These are phyloP conservation scores for Drosophila kuntzei DNA, from an alignment of 2,888 invertebrate genomes.

Conservation along the genomic window DNA sequence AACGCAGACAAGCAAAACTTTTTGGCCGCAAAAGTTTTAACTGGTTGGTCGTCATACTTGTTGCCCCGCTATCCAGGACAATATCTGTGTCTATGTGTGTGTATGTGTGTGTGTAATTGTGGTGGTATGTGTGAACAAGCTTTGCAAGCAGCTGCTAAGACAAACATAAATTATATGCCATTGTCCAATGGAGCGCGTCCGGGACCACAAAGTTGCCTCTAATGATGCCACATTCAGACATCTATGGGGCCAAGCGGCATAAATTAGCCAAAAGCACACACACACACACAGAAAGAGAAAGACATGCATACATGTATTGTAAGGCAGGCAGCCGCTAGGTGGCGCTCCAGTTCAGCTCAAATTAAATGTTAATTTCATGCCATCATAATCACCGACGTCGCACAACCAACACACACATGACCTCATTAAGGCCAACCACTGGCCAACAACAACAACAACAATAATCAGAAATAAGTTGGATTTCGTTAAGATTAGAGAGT, in stretches of 20 bases:
- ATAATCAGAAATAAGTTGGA: constrained; percentile 58
- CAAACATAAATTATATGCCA: constrained; percentile 80
- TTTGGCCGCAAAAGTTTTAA: constrained; percentile 69
- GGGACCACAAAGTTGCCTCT: constrained; percentile 76
- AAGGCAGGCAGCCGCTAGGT: constrained; percentile 56
- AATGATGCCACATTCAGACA: constrained; percentile 78
- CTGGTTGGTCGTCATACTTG: constrained; percentile 68
- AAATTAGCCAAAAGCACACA: constrained; percentile 69
- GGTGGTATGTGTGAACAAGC: constrained; percentile 37
- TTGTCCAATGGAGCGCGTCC: constrained; percentile 72
- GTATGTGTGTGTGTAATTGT: constrained; percentile 8
- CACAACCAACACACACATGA: constrained; percentile 68
- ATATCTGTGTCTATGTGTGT: background rate
- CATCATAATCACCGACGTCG: constrained; percentile 78
- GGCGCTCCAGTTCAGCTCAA: constrained; percentile 70
- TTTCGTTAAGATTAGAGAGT: constrained; percentile 6
- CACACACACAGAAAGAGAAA: constrained; percentile 4
- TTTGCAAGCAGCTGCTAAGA: constrained; percentile 73
- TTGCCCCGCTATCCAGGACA: constrained; percentile 43
- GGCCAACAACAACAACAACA: constrained; percentile 51
- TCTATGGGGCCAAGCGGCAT: constrained; percentile 61
- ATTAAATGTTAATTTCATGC: constrained; percentile 82
- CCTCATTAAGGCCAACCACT: constrained; percentile 76
- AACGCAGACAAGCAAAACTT: constrained; percentile 79
- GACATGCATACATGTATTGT: constrained; percentile 4